Base-by-base conservation (phyloP, 2,113 vertebrate genomes). In the Calcarius ornatus region DNA sequence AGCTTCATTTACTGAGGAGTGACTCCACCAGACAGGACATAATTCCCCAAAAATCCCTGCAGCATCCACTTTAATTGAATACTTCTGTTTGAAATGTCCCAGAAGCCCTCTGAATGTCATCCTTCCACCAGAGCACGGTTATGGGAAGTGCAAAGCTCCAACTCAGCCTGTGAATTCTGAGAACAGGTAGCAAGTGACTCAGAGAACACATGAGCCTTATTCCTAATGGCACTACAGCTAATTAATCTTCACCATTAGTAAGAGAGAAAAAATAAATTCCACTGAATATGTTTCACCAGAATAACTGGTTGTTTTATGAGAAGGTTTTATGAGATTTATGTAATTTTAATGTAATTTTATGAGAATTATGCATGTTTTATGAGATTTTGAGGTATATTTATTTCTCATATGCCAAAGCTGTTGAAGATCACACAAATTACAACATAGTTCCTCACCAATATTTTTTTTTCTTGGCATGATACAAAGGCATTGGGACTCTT, bases 231-330 rank as follows among this genome's bases (percentile, higher is more conserved):
- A 72, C n/a, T 64, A 33, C 21, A 65, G 60, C 11, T 56, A 72
- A 77, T 82, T 93, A 56, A 94, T 82, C 65, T 63, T 72, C 90
- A 95, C 75, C 94, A 79, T 66, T 81, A 88, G n/a, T 51, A 86
- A 79, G 48, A 12, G 4, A 61, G 30, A 92, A 96, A 50, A 90
- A 63, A 54, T 19, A 77, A 92, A 20, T 94, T 94, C 63, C 45
- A 86, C 85, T 91, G 84, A 97, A 78, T 5, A 47, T 11, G 1
- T 47, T 93, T 27, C 22, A 73, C 53, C 69, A 71, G 14, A 87
- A 51, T 21, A 87, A 85, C 5, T 19, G 12, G 68, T 80, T 92
- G 73, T 20, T 88, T 75, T 53, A 60, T 54, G 20, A 87, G 19
- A 40, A 21, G 48, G 43, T 83, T 88, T 76, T 22, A 75, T 50